Percentiles rank a stretch among this genome's conserved stretches.
These are phyloP conservation scores for Ataeniobius toweri DNA, from an alignment of 2,797 vertebrate species.

Conservation along the genomic window DNA sequence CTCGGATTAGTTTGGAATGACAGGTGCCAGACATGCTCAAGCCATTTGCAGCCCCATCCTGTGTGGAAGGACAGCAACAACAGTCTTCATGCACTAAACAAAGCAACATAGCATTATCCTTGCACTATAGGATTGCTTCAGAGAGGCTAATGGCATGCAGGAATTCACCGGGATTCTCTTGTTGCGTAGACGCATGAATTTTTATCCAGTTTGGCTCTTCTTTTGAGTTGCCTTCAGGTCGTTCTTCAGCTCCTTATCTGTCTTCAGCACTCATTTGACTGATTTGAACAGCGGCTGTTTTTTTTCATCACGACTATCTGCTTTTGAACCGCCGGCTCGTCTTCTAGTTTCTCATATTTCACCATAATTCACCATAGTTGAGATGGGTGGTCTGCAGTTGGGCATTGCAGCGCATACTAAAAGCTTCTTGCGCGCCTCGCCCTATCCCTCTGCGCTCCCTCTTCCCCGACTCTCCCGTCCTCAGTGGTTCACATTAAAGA, in stretches of 20 bases:
- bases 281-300: slow-evolving; percentile 44
- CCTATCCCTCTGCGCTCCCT: slow-evolving; percentile 72
- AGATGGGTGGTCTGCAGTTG: slow-evolving; percentile 87
- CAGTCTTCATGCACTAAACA: slow-evolving; percentile 65
- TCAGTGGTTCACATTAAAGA: slow-evolving; percentile 81
- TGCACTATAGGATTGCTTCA: slow-evolving; percentile 43
- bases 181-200: slow-evolving; percentile 65
- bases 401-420: slow-evolving; percentile 91
- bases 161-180: slow-evolving; percentile 75
- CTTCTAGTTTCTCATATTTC: slow-evolving; percentile 72
- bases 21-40: slow-evolving; percentile 73
- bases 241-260: slow-evolving; percentile 58
- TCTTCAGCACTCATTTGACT: slow-evolving; percentile 52
- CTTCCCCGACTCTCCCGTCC: slow-evolving; percentile 49
- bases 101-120: slow-evolving; percentile 58
- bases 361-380: slow-evolving; percentile 70
- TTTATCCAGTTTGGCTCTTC: slow-evolving; percentile 68
- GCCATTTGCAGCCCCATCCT: slow-evolving; percentile 55
- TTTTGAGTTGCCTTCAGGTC: slow-evolving; percentile 58
- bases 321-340: slow-evolving; percentile 53
- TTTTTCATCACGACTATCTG: slow-evolving; percentile 65
- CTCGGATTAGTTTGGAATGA: slow-evolving; percentile 64
- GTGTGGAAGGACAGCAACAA: slow-evolving; percentile 53
- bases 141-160: slow-evolving; percentile 71
- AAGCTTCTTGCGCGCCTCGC: slow-evolving; percentile 72